A percentile compares a stretch with the other conserved stretches of the same genome.
Conservation (phyloP, 2,888 invertebrate genomes). For the Drosophila maculinotata region DNA sequence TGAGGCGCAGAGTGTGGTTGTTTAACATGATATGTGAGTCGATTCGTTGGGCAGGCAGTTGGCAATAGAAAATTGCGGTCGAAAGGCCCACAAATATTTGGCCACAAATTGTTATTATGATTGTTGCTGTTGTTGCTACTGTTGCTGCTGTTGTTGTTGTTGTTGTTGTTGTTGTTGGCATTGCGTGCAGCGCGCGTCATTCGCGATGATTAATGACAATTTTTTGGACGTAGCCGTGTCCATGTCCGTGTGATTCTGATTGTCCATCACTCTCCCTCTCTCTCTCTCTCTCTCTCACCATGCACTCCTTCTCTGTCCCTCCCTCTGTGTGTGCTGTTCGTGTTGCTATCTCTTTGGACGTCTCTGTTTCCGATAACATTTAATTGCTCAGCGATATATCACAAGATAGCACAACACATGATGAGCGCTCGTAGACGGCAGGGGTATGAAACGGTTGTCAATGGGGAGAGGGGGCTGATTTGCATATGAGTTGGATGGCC, state of each 20-base stretch:
- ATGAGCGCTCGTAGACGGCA: too few species aligned
- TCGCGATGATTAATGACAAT: constrained; percentile 75
- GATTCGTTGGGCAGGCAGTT: constrained; percentile 7
- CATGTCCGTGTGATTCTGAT: constrained; percentile 43
- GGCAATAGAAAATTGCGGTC: constrained; percentile 60
- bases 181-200: constrained; percentile 64
- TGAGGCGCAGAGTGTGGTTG: too few species aligned
- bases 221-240: constrained; percentile 60
- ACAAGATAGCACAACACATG: constrained; percentile 62
- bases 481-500: constrained; percentile 9
- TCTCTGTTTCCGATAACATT: constrained; percentile 73
- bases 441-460: too few species aligned
- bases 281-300: not conserved
- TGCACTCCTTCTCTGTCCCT: not conserved
- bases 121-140: constrained; percentile 31
- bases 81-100: constrained; percentile 68
- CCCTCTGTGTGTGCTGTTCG: constrained; percentile 14
- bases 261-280: constrained; percentile 19
- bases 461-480: not conserved
- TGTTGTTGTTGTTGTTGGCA: constrained; percentile 29
- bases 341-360: constrained; percentile 44
- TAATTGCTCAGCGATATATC: constrained; percentile 77
- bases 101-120: constrained; percentile 76
- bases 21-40: constrained; percentile 28
- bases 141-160: constrained; percentile 28